Base-by-base conservation (phyloP, 2,888 invertebrate species). In the Sicus ferrugineus region DNA sequence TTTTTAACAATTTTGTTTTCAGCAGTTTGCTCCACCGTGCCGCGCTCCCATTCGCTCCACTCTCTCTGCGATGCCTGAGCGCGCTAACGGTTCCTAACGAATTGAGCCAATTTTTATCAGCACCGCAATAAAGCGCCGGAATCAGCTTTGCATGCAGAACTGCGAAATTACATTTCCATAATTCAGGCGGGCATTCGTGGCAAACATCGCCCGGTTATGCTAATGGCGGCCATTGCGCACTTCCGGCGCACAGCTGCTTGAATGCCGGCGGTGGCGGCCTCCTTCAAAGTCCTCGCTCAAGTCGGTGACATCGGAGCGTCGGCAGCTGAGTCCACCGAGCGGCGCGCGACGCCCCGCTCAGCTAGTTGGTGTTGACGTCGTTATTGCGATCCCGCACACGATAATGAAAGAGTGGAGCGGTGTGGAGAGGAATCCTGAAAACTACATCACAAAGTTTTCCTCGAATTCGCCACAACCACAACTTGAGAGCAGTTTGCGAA, bases 81-180 rank as follows among this genome's bases (percentile, higher is more conserved):
- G 21, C 30, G 14, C 26, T 50, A 31, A 65, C 50, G 19, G 26
- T 58, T 58, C 21, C 46, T 58, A 56, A 58, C 67, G 67, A 67
- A 67, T 58, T 67, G 67, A 58, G 58, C 30, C 67, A 67, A 58
- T 67, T 58, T 58, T 67, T 58, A 65, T 67, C 46, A 38, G 46
- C 42, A 58, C 58, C 67, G 58, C 67, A 58, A 67, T 58, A 58
- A 67, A 46, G 67, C 56, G n/a, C n/a, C n/a, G 34, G 58, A 67
- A 67, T 67, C 46, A 58, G 58, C 67, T 67, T 67, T 30, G 58
- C 67, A 42, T 67, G 67, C 58, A 48, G 58, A 67, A 67, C 58
- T 56, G 46, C 63, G 28, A 46, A 58, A 58, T 58, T 48, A 67
- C 67, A 58, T 67, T 67, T 67, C 67, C 67, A 67, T 67, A 67